Evolutionary conservation across 1,140 invertebrate genomes (phyloP), one percentile per base, ranked within the genome.

Genomic region (Bombus waltoni): DNA sequence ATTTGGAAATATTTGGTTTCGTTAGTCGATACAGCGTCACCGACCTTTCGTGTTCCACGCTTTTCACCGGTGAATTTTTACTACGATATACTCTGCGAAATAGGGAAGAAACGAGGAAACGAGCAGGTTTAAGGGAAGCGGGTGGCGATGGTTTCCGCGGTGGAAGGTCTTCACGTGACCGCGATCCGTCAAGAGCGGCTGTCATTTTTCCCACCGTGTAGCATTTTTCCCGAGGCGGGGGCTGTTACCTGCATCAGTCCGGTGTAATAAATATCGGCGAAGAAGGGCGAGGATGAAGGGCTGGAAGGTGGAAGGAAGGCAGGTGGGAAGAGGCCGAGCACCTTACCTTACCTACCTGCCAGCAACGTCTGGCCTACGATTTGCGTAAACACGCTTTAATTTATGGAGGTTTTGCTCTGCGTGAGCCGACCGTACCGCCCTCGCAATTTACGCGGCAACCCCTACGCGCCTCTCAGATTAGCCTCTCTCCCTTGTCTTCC

Each of bases 321-420:
- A 44, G 40, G 62, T 68, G 32, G 77, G 25, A 42, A 42, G 40
- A 40, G 8, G 18, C 66, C 35, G 62, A 47, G 62, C 76, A 87
- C 76, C 87, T 86, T 84, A 79, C 75, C 83, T 90, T 84, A 79
- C 75, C 83, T 90, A 83, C 78, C 89, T 86, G 80, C 76, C 87
- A 77, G 71, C 74, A 53, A 42, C 47, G 80, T 83, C 88, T 84
- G 72, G 66, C 84, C 65, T 59, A 72, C 87, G 92, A 93, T 93
- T 93, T 91, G 90, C 90, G 91, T 92, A 92, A 93, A 92, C 87
- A 88, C 76, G 75, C 82, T 80, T 75, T 92, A 92, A 92, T 93
- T 93, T 92, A 93, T 92, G 87, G 85, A 59, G 47, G 76, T 59
- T 65, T 74, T 38, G 68, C 74, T 68, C 79, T 40, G 35, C 73